These are phyloP conservation scores for Mycetomoellerius zeteki DNA, from an alignment of 1,140 invertebrate species.

Conservation along the genomic window DNA sequence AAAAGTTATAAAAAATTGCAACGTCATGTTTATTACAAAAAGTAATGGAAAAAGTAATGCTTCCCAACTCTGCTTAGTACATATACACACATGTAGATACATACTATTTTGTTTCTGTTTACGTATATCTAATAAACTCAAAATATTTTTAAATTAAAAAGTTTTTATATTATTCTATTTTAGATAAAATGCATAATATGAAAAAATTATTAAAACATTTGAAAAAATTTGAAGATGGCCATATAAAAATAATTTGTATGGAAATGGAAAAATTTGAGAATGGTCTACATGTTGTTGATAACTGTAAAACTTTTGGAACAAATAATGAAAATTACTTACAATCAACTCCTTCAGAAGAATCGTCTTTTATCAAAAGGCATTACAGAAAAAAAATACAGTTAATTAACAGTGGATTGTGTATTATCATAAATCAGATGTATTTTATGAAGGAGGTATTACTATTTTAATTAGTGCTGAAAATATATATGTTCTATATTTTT, in stretches of 20 bases:
- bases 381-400: constrained; percentile 30
- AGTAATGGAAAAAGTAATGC: no score
- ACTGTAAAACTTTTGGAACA: background rate
- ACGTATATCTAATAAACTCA: no score
- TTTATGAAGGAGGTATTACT: constrained; percentile 60
- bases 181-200: constrained; percentile 55
- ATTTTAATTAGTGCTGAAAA: constrained; percentile 2
- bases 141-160: no score
- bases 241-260: constrained; percentile 49
- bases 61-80: no score
- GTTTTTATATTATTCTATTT: constrained; percentile 20
- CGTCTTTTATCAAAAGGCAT: background rate
- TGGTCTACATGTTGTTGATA: constrained; percentile 53
- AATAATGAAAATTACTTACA: constrained; percentile 4
- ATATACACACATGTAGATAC: no score
- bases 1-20: no score
- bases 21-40: no score
- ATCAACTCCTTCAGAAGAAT: background rate
- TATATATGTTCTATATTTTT: constrained; percentile 24
- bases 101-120: no score
- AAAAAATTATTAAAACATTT: constrained; percentile 69
- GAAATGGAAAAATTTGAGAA: constrained; percentile 50
- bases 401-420: constrained; percentile 70
- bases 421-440: constrained; percentile 76
- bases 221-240: constrained; percentile 49